Evolutionary conservation across 2,888 invertebrate species (phyloP).

Genomic region (Torymus aiolomorphi): DNA sequence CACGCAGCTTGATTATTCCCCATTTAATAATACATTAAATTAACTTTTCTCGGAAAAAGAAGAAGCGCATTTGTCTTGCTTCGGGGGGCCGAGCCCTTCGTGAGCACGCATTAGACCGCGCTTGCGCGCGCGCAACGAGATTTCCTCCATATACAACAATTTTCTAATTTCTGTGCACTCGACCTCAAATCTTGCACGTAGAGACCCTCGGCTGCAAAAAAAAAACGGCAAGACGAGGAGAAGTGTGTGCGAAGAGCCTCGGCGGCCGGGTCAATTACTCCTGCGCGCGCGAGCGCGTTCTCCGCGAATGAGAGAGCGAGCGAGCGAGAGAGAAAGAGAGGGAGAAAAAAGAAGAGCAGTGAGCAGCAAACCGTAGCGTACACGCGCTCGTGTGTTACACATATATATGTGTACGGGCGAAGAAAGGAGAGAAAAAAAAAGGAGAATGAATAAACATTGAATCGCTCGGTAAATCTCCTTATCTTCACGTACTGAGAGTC

Average conservation of each 20-base stretch:
- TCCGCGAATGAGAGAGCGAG: conserved; percentile 3
- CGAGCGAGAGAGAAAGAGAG: too few species aligned
- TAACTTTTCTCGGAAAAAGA: conserved; percentile 30
- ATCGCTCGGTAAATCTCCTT: conserved; percentile 58
- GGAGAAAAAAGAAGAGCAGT: conserved; percentile 11
- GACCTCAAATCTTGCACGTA: conserved; percentile 38
- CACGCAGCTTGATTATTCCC: background rate
- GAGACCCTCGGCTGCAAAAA: conserved; percentile 4
- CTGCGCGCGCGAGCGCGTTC: background rate
- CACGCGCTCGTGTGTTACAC: background rate
- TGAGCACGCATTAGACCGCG: background rate
- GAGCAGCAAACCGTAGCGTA: background rate
- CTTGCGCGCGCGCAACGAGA: conserved; percentile 16
- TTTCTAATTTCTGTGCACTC: conserved; percentile 54
- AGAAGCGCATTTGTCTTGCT: conserved; percentile 29
- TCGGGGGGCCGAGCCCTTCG: conserved; percentile 10
- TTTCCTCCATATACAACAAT: conserved; percentile 42
- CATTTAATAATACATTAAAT: conserved; percentile 15
- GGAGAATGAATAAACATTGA: conserved; percentile 57
- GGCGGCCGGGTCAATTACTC: conserved; percentile 48
- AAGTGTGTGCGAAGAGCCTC: conserved; percentile 2
- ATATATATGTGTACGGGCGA: conserved; percentile 14
- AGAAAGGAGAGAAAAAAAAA: conserved; percentile 13
- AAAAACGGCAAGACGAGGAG: conserved; percentile 7
- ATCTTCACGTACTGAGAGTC: conserved; percentile 46